Evolutionary conservation across 2,113 vertebrate species (phyloP), one percentile per base, ranked within the genome.

Genomic region (Cephalopholis sonnerati): DNA sequence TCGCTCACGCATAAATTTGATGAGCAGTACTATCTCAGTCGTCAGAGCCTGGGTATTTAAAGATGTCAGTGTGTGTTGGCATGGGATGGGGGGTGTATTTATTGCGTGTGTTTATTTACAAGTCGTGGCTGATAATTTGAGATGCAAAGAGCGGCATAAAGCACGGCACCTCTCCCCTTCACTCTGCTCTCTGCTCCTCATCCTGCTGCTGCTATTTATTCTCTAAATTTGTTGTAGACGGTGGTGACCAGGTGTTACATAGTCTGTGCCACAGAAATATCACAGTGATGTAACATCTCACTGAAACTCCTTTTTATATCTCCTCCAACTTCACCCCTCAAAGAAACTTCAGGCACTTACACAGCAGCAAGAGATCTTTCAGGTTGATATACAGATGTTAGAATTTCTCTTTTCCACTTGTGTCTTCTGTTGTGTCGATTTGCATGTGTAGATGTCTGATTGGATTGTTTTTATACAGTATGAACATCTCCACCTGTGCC

Each of bases 31-130:
- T 86, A 87, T 84, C 89, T 86, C 94, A 93, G 91, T 91, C 94
- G 93, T 96, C 94, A 95, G 84, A 92, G 90, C 79, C 0, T 9
- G 58, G 64, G 77, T 94, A 94, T 94, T 95, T 94, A 91, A 93
- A 92, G 91, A 93, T 55, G 72, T 67, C 69, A 75, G 78, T 76
- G 79, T 90, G 82, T 79, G 81, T 64, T 89, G 85, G 85, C 89
- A 84, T 73, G 77, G 58, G 62, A 81, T 4, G 62, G 59, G 36
- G 85, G 79, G 85, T 67, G 79, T 87, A 72, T 87, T 87, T 80
- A 83, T 80, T 51, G 50, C 68, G 74, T 64, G 8, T 87, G 89
- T 91, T 89, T 90, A 89, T 92, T 91, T 88, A 87, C 89, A 81
- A 81, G 85, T 81, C 62, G 41, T 85, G 83, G 71, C 63, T 55